Evolutionary conservation across 1,140 invertebrate species (phyloP).

Genomic region (Acromyrmex charruanus): DNA sequence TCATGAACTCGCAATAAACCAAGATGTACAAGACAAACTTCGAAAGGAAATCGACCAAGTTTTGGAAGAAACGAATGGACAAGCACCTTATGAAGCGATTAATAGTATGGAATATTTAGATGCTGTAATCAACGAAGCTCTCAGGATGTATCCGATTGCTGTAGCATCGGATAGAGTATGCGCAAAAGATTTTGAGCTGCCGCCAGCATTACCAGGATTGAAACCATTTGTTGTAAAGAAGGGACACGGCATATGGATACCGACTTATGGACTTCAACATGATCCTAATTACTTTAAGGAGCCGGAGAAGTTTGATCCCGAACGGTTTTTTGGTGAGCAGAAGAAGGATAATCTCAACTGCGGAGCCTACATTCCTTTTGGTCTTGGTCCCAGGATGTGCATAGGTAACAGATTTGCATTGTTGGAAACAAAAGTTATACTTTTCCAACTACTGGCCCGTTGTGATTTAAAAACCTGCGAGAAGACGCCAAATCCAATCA

Average conservation of each 20-base stretch:
- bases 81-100: conserved; percentile 82
- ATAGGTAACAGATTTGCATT: conserved; percentile 83
- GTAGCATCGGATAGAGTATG: conserved; percentile 86
- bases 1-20: conserved; percentile 87
- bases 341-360: conserved; percentile 81
- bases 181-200: conserved; percentile 86
- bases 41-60: conserved; percentile 87
- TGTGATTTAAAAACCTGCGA: conserved; percentile 70
- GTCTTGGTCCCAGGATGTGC: conserved; percentile 86
- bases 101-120: conserved; percentile 85
- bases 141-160: conserved; percentile 88
- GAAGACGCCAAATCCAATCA: conserved; percentile 63
- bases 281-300: conserved; percentile 80
- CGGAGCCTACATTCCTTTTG: conserved; percentile 88
- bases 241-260: conserved; percentile 69
- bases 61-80: conserved; percentile 79
- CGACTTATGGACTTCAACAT: conserved; percentile 75
- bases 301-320: conserved; percentile 85
- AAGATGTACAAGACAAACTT: conserved; percentile 87
- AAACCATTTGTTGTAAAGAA: conserved; percentile 76
- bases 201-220: conserved; percentile 56
- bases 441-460: conserved; percentile 75
- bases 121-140: conserved; percentile 87
- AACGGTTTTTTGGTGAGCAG: conserved; percentile 83
- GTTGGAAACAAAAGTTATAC: conserved; percentile 74